Percentiles rank a stretch among this genome's conserved stretches.
phyloP scores from a whole-genome alignment of 1,140 invertebrate species.

The Brachionus koreanus region DNA sequence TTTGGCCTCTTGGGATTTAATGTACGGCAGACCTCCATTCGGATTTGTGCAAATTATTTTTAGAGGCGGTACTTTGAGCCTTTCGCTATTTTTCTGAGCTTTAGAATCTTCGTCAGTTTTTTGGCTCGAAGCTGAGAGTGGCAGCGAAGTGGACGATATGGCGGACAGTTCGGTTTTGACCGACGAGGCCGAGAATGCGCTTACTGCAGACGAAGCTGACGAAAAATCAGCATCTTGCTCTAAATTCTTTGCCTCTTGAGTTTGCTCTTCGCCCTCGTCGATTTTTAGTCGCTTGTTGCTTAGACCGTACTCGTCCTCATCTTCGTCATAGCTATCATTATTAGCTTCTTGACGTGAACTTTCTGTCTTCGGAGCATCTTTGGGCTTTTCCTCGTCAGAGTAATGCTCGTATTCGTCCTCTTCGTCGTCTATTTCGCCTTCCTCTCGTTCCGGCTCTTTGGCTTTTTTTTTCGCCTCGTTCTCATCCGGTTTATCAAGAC shows the following conservation, averaged over 20 bases:
- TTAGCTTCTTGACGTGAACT: not conserved
- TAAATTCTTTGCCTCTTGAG: constrained; percentile 1
- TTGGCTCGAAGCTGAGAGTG: not conserved
- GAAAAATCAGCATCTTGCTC: not conserved
- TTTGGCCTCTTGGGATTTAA: not conserved
- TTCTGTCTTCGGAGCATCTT: not conserved
- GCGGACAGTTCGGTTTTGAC: constrained; percentile 13
- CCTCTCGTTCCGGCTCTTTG: not conserved
- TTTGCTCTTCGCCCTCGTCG: constrained; percentile 27
- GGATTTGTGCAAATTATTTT: constrained; percentile 39
- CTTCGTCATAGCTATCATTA: constrained; percentile 1
- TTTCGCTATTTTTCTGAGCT: not conserved
- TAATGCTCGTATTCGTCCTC: constrained; percentile 10
- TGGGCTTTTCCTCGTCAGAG: not conserved
- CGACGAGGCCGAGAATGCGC: not conserved
- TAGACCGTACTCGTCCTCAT: constrained; percentile 1
- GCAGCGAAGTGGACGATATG: not conserved
- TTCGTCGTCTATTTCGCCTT: constrained; percentile 31
- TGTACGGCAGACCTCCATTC: not conserved
- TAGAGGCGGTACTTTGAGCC: constrained; percentile 26
- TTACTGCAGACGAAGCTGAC: not conserved
- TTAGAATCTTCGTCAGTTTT: not conserved
- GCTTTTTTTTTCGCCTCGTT: not conserved
- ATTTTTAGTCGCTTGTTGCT: constrained; percentile 36
- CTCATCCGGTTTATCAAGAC: not conserved